Conservation (phyloP, 2,888 invertebrate genomes). For the Therioaphis trifolii region DNA sequence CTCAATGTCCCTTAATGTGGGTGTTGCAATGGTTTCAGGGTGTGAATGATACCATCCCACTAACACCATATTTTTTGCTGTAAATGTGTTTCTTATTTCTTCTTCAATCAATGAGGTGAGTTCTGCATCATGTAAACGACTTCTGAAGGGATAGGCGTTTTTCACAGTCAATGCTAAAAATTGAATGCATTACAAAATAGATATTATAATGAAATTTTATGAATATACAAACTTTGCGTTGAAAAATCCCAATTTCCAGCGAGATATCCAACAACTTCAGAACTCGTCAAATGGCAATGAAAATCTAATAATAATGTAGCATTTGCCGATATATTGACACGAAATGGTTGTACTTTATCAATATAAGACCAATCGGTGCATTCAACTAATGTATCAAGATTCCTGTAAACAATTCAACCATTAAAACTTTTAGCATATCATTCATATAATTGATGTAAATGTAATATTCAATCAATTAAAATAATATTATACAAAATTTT, state of each 20-base stretch:
- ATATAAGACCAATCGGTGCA: slow-evolving; percentile 87
- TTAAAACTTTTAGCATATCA: not conserved
- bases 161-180: slow-evolving; percentile 38
- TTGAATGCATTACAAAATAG: not conserved
- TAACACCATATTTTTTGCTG: slow-evolving; percentile 82
- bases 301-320: slow-evolving; percentile 90
- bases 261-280: slow-evolving; percentile 95
- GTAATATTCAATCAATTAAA: no score
- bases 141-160: slow-evolving; percentile 85
- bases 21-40: slow-evolving; percentile 87
- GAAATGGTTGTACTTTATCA: slow-evolving; percentile 92
- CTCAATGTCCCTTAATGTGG: slow-evolving; percentile 88
- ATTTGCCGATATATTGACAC: slow-evolving; percentile 87
- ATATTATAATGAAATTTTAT: not conserved
- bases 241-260: slow-evolving; percentile 96
- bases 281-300: slow-evolving; percentile 92
- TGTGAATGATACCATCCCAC: slow-evolving; percentile 98
- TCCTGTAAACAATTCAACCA: slow-evolving; percentile 73
- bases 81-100: slow-evolving; percentile 86
- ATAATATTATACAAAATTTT: no score
- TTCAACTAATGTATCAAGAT: slow-evolving; percentile 89
- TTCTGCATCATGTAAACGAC: slow-evolving; percentile 82
- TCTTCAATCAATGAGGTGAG: slow-evolving; percentile 81
- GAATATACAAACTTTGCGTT: slow-evolving; percentile 83
- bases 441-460: no score